A percentile compares a stretch with the other conserved stretches of the same genome.
Evolutionary conservation across 2,113 vertebrate genomes (phyloP).

Genomic region (Laticauda laticaudata): DNA sequence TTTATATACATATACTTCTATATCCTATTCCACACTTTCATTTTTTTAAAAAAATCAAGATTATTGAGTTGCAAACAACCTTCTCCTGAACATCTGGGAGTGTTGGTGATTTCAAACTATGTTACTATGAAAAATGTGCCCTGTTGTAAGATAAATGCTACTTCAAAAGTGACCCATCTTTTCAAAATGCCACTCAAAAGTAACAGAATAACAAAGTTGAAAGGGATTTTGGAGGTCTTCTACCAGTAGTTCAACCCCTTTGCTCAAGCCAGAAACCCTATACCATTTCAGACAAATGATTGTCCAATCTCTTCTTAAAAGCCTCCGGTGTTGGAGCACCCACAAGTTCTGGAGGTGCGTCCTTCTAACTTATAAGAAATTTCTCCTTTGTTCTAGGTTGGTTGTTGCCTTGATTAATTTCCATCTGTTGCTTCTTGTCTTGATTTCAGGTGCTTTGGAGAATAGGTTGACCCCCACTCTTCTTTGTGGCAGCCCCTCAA

Average conservation of each 20-base stretch:
- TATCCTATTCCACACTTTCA: background rate
- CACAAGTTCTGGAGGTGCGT: too few relatives aligned
- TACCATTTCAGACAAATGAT: background rate
- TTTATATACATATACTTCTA: background rate
- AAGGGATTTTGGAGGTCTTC: too few relatives aligned
- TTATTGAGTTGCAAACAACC: background rate
- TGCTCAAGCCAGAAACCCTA: background rate
- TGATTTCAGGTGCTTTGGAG: background rate
- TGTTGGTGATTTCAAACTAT: background rate
- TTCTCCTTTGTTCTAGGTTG: background rate
- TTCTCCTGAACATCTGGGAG: background rate
- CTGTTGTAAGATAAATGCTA: background rate
- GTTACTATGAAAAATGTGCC: background rate
- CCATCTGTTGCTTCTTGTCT: background rate
- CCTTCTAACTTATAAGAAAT: background rate
- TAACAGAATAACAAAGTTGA: background rate
- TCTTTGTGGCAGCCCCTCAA: too few relatives aligned
- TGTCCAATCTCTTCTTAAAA: background rate
- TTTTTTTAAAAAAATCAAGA: background rate
- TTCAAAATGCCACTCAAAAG: background rate
- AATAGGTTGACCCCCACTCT: background rate
- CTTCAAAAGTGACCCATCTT: background rate
- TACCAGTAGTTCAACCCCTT: too few relatives aligned
- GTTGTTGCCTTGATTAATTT: background rate
- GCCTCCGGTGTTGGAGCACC: too few relatives aligned